phyloP scores from a whole-genome alignment of 2,113 vertebrate genomes.

The Apeltes quadracus region DNA sequence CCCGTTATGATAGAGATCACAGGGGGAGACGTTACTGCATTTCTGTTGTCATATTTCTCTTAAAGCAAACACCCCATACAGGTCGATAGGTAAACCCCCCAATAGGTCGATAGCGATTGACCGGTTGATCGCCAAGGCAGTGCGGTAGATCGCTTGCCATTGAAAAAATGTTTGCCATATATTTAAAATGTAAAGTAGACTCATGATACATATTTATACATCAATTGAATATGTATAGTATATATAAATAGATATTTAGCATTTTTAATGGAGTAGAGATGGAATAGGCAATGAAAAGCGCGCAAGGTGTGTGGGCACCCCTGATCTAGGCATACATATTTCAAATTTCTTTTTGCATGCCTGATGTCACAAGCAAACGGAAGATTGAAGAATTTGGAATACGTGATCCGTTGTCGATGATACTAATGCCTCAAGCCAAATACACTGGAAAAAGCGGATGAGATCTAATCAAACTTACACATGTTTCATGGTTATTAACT shows the following conservation, averaged over 20 bases:
- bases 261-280: no score
- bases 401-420: constrained; percentile 3
- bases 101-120: no score
- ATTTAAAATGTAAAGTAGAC: no score
- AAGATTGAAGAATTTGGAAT: constrained; percentile 8
- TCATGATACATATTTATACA: no score
- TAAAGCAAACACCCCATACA: not conserved
- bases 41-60: not conserved
- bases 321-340: constrained; percentile 2
- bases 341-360: constrained; percentile 5
- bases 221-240: no score
- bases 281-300: no score
- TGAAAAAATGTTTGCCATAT: no score
- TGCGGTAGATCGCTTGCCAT: no score
- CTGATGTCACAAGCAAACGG: not conserved
- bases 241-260: no score
- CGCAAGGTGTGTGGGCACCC: no score
- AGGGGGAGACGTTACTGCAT: not conserved
- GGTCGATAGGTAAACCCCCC: no score
- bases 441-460: not conserved
- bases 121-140: no score
- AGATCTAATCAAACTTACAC: not conserved
- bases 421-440: not conserved
- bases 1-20: not conserved
- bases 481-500: not conserved